Conservation (phyloP, 2,888 invertebrate genomes). For the Orgyia antiqua region DNA sequence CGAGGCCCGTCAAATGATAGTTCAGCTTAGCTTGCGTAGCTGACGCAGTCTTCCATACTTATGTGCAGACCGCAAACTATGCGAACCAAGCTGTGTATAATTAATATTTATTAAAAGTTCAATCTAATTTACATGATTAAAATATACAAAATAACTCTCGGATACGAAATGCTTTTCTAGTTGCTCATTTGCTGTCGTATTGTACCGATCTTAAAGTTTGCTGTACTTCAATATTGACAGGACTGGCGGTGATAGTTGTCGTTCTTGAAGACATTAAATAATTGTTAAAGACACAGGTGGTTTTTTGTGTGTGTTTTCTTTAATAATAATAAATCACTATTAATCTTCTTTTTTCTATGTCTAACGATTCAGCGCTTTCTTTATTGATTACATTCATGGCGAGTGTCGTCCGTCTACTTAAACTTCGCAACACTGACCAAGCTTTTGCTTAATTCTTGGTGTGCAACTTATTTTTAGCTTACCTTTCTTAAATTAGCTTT, state of each 20-base stretch:
- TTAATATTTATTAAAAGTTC: slow-evolving; percentile 15
- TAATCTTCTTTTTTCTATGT: background rate
- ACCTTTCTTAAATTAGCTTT: background rate
- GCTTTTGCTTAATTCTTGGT: slow-evolving; percentile 18
- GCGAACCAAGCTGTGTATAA: no score
- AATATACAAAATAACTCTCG: slow-evolving; percentile 21
- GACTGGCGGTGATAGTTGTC: slow-evolving; percentile 15
- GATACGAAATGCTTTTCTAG: slow-evolving; percentile 22
- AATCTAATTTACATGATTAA: slow-evolving; percentile 18
- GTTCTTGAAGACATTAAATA: slow-evolving; percentile 19
- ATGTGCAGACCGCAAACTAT: no score
- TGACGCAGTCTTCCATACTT: no score
- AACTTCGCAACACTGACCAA: no score
- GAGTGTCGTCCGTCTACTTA: slow-evolving; percentile 13
- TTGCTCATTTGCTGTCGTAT: slow-evolving; percentile 20
- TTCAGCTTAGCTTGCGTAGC: no score
- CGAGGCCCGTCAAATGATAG: no score
- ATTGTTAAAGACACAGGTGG: slow-evolving; percentile 18
- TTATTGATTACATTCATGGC: slow-evolving; percentile 1
- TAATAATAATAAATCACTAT: slow-evolving; percentile 5
- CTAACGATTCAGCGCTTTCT: background rate
- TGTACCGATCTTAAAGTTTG: slow-evolving; percentile 18
- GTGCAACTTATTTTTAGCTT: background rate
- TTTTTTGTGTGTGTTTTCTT: no score
- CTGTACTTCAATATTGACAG: slow-evolving; percentile 18